A percentile compares a stretch with the other conserved stretches of the same genome.
These are phyloP conservation scores for Laspeyria flexula DNA, from an alignment of 2,888 invertebrate species.

Conservation along the genomic window DNA sequence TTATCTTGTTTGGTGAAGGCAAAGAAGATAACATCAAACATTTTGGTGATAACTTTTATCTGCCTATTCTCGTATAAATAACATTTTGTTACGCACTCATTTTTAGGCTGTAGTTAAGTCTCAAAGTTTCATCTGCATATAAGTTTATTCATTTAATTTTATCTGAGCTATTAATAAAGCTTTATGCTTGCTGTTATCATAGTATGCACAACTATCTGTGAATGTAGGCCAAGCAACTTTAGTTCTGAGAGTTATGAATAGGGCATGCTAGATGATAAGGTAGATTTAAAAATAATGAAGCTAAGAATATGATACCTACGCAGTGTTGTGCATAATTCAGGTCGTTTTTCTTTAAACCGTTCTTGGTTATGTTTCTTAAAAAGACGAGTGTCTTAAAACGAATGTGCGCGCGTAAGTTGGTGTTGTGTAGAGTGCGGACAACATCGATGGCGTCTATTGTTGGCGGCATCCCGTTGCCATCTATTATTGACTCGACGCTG, in stretches of 20 bases:
- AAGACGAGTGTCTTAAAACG: background rate
- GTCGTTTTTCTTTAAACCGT: background rate
- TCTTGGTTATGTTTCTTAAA: background rate
- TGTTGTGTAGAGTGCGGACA: constrained; percentile 45
- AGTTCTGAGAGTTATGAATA: constrained; percentile 11
- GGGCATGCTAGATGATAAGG: background rate
- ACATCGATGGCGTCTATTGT: constrained; percentile 80
- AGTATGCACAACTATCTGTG: constrained; percentile 30
- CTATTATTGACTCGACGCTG: constrained; percentile 86
- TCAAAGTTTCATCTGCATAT: background rate
- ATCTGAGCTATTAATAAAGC: constrained; percentile 23
- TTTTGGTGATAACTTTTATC: constrained; percentile 66
- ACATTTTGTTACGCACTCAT: constrained; percentile 34
- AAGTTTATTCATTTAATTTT: too few species aligned
- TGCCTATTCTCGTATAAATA: constrained; percentile 55
- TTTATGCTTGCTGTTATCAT: constrained; percentile 27
- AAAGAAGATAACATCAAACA: constrained; percentile 73
- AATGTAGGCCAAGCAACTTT: constrained; percentile 46
- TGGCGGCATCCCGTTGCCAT: constrained; percentile 84
- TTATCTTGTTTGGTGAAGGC: constrained; percentile 77
- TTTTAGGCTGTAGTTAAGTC: constrained; percentile 3
- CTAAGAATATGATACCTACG: background rate
- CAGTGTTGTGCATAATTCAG: background rate
- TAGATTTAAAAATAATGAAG: constrained; percentile 14
- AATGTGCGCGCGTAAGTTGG: constrained; percentile 39